Conservation (phyloP, 1,140 invertebrate genomes). For the Drosophila miranda region DNA sequence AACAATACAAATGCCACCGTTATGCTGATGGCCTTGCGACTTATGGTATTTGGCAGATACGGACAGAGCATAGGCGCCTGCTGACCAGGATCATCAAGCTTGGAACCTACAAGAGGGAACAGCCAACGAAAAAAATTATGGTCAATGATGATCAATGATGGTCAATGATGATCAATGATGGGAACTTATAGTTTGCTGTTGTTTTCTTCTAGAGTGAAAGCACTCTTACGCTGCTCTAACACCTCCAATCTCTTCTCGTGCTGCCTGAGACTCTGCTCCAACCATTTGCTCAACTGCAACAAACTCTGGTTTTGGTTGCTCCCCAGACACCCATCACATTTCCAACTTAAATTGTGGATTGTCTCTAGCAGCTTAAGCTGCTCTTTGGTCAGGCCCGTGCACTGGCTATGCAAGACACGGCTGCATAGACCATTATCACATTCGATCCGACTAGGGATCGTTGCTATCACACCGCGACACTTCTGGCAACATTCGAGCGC, state of each 20-base stretch:
- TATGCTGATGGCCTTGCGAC: constrained; percentile 62
- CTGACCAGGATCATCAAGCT: constrained; percentile 39
- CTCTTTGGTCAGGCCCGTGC: constrained; percentile 17
- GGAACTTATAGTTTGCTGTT: background rate
- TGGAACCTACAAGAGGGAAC: constrained; percentile 37
- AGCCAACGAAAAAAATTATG: background rate
- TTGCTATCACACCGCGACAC: constrained; percentile 32
- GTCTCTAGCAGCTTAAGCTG: constrained; percentile 27
- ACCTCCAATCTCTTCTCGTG: constrained; percentile 60
- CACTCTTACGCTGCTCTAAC: constrained; percentile 46
- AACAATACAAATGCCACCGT: constrained; percentile 54
- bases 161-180: too few relatives aligned
- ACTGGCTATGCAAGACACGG: constrained; percentile 22
- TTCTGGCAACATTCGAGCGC: constrained; percentile 41
- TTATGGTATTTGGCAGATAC: constrained; percentile 55
- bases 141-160: too few relatives aligned
- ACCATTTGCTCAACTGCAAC: constrained; percentile 11
- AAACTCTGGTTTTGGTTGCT: background rate
- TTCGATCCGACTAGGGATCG: constrained; percentile 5
- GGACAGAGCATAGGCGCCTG: constrained; percentile 48
- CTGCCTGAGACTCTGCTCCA: constrained; percentile 37
- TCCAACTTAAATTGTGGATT: constrained; percentile 36
- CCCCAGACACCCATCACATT: constrained; percentile 37
- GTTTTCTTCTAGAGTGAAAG: background rate
- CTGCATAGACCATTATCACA: constrained; percentile 38